phyloP scores from a whole-genome alignment of 2,113 vertebrate genomes.

The Myrmecophaga tridactyla region DNA sequence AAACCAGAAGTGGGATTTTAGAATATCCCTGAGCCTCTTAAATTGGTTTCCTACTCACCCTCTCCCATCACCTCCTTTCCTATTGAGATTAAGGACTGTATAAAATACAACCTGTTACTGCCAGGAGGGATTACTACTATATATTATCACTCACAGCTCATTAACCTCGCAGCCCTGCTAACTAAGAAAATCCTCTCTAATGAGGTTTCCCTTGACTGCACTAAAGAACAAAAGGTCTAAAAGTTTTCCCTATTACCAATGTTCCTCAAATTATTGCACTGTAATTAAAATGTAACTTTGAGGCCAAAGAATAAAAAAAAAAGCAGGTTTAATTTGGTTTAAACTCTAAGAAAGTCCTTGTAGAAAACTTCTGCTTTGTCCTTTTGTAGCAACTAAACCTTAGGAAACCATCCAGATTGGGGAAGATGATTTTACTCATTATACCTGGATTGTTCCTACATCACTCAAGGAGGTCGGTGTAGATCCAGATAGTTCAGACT shows the following conservation, averaged over 20 bases:
- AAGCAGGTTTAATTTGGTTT: conserved; percentile 72
- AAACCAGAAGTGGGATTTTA: conserved; percentile 30
- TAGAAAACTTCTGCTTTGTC: conserved; percentile 45
- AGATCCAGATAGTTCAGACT: background rate
- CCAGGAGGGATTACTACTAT: conserved; percentile 85
- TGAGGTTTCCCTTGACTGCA: conserved; percentile 86
- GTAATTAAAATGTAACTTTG: conserved; percentile 86
- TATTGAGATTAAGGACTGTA: conserved; percentile 83
- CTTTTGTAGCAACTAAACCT: background rate
- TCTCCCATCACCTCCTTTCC: conserved; percentile 74
- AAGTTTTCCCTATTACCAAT: conserved; percentile 85
- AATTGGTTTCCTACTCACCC: conserved; percentile 77
- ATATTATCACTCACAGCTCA: conserved; percentile 88
- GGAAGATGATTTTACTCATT: background rate
- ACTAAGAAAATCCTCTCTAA: conserved; percentile 89
- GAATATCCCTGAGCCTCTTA: conserved; percentile 66
- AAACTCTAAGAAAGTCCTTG: conserved; percentile 63
- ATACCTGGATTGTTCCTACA: background rate
- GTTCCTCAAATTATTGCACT: conserved; percentile 83
- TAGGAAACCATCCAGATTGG: background rate
- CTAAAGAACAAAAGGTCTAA: conserved; percentile 87
- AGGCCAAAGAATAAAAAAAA: conserved; percentile 62
- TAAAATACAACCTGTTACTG: conserved; percentile 86
- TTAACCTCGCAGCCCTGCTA: conserved; percentile 86
- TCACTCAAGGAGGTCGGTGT: background rate